A percentile compares a stretch with the other conserved stretches of the same genome.
phyloP scores from a whole-genome alignment of 2,113 vertebrate species.

The Oncorhynchus mykiss region DNA sequence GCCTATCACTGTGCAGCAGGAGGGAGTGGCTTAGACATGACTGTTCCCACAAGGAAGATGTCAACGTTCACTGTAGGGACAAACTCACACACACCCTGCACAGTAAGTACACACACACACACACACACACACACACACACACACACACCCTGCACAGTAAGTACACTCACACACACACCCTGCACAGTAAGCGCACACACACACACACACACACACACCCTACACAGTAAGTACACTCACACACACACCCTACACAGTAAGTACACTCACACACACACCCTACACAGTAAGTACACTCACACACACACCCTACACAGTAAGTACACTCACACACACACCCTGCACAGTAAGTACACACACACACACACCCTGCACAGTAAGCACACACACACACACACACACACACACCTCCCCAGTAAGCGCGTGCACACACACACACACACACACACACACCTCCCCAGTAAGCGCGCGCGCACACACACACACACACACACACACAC shows the following conservation, averaged over 20 bases:
- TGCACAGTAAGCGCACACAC: background rate
- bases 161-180: background rate
- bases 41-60: constrained; percentile 87
- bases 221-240: background rate
- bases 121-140: background rate
- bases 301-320: no score
- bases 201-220: background rate
- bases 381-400: no score
- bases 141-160: background rate
- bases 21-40: constrained; percentile 86
- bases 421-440: no score
- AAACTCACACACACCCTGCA: constrained; percentile 33
- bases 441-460: no score
- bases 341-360: background rate
- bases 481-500: no score
- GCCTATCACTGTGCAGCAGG: constrained; percentile 79
- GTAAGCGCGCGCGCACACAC: no score
- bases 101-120: background rate
- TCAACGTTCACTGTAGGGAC: constrained; percentile 80
- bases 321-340: no score
- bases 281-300: no score
- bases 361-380: no score
- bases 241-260: background rate
- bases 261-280: background rate
- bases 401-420: no score